phyloP scores from a whole-genome alignment of 2,888 invertebrate genomes.

The Drosophila anceps region DNA sequence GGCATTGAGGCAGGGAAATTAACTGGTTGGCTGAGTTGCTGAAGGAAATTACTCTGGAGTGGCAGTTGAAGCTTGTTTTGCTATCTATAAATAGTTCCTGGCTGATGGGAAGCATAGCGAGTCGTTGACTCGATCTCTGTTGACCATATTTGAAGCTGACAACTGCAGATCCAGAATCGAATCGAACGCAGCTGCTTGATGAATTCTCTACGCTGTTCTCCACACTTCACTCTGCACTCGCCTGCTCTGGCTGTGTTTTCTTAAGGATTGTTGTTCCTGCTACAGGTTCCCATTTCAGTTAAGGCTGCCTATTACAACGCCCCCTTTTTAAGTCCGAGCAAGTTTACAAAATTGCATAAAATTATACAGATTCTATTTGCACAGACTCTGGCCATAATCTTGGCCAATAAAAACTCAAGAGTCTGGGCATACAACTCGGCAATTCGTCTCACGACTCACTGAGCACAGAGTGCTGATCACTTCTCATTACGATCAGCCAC shows the following conservation, averaged over 20 bases:
- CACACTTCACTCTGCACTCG: not conserved
- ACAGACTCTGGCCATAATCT: conserved; percentile 37
- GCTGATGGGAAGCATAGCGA: not conserved
- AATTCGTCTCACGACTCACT: conserved; percentile 6
- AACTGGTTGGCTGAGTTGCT: not conserved
- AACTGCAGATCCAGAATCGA: conserved; percentile 5
- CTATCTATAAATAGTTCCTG: conserved; percentile 18
- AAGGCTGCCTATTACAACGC: conserved; percentile 14
- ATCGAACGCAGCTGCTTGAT: not conserved
- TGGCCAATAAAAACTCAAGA: not conserved
- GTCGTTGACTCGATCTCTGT: not conserved
- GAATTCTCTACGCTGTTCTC: not conserved
- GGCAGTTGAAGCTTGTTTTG: conserved; percentile 3
- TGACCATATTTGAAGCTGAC: conserved; percentile 14
- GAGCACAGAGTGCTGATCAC: not conserved
- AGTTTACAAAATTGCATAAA: conserved; percentile 41
- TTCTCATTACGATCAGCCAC: not conserved
- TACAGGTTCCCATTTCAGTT: not conserved
- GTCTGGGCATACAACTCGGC: not conserved
- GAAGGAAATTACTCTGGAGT: not conserved
- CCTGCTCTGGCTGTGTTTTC: not conserved
- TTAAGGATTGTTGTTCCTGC: not conserved
- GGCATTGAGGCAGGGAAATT: not conserved
- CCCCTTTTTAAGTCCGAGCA: not conserved
- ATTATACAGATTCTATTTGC: conserved; percentile 16